Conservation (phyloP, 2,797 vertebrate genomes). For the Notoglanidium macrostoma region DNA sequence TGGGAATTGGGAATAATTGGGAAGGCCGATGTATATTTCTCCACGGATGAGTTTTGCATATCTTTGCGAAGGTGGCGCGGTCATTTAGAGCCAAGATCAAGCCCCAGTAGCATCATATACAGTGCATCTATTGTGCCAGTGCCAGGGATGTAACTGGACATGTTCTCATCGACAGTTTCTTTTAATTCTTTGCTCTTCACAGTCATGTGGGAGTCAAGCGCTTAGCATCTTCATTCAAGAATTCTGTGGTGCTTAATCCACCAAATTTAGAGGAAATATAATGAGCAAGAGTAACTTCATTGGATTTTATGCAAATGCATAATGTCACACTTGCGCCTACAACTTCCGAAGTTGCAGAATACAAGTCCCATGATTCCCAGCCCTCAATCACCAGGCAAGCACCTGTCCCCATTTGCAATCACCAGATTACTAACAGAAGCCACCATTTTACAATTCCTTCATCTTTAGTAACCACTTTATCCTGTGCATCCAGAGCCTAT, state of each 20-base stretch:
- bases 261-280: background rate
- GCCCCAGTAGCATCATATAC: background rate
- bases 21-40: slow-evolving; percentile 1
- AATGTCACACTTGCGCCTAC: background rate
- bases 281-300: background rate
- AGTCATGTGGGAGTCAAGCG: background rate
- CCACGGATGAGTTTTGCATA: background rate
- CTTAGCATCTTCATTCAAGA: background rate
- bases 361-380: background rate
- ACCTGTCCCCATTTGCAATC: background rate
- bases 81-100: background rate
- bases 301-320: background rate
- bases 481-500: background rate
- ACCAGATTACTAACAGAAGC: background rate
- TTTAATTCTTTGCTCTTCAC: background rate
- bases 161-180: background rate
- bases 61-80: background rate
- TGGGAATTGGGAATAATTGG: background rate
- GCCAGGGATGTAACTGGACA: background rate
- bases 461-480: background rate
- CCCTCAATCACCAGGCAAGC: background rate
- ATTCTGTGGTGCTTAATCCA: background rate
- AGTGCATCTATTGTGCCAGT: background rate
- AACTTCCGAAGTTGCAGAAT: background rate
- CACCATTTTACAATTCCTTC: background rate